Evolutionary conservation across 64 coral and sea anemone genomes (phyloP), one percentile per base, ranked within the genome.

Genomic region (Stichodactyla helianthus): DNA sequence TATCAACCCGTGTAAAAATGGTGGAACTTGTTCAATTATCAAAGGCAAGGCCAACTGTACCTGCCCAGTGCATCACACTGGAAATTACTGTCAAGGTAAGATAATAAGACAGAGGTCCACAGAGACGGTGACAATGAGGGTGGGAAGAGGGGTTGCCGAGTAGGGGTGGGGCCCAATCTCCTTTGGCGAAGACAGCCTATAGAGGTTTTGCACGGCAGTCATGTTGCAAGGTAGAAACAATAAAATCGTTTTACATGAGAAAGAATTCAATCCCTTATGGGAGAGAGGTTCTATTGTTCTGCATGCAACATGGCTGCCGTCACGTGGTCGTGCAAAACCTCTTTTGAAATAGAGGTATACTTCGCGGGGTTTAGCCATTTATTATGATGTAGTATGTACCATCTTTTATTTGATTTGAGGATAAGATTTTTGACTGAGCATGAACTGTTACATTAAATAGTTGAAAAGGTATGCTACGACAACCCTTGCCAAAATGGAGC

Each of bases 401-500:
- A 10, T n/a, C 9, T 13, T 78, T 11, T 28, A n/a, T n/a, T 78
- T 51, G 50, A 13, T 78, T 52, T 23, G 17, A 82, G 79, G 22
- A 51, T 83, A 53, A 56, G 35, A 52, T 51, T 54, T 56, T n/a
- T 82, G 16, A 83, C 57, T 26, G 27, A 17, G n/a, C 20, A 18
- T 85, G 22, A 55, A 54, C 44, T 68, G 28, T 80, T 65, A 11
- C 22, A 16, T 65, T 58, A 11, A 15, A 6, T 74, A 91, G 92
- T 82, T 15, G n/a, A 26, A 61, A 85, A 88, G 62, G 50, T 97
- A 7, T 97, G 95, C 77, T 90, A 91, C 28, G 58, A 23, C 2
- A 97, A 91, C 62, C 95, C 95, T 53, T 97, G 95, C 82, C 71
- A 91, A 31, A 97, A 97, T 83, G 82, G 88, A 60, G 95, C 88